phyloP scores from a whole-genome alignment of 2,888 invertebrate genomes.

The Prosopocoilus inquinatus region DNA sequence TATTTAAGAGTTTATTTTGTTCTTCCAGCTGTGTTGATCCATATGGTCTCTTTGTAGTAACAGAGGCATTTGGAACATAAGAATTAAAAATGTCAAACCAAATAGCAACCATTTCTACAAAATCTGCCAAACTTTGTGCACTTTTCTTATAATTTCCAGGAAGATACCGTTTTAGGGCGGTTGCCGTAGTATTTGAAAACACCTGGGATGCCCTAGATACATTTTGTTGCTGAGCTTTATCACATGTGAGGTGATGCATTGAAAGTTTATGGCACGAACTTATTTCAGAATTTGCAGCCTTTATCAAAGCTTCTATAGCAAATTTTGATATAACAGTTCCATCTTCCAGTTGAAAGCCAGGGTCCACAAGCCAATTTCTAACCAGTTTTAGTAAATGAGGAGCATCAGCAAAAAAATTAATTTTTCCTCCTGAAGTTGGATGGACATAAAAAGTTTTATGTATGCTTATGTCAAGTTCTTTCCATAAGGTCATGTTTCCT shows the following conservation, averaged over 20 bases:
- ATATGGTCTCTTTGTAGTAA: conserved; percentile 19
- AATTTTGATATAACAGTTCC: conserved; percentile 5
- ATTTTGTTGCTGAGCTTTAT: conserved; percentile 24
- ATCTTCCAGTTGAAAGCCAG: conserved; percentile 17
- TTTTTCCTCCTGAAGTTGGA: conserved; percentile 16
- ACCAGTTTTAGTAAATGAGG: conserved; percentile 26
- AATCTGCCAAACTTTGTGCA: conserved; percentile 1
- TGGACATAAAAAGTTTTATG: not conserved
- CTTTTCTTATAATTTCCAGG: not conserved
- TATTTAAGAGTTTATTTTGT: conserved; percentile 18
- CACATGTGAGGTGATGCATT: conserved; percentile 22
- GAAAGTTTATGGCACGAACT: conserved; percentile 18
- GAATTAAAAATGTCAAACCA: conserved; percentile 24
- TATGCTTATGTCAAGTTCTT: conserved; percentile 7
- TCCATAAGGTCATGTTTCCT: conserved; percentile 25
- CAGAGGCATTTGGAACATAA: conserved; percentile 10
- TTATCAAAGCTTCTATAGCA: conserved; percentile 2
- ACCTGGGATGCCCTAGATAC: conserved; percentile 27
- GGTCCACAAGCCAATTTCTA: conserved; percentile 27
- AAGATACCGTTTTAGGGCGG: conserved; percentile 3
- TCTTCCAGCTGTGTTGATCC: conserved; percentile 11
- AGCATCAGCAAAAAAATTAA: conserved; percentile 25
- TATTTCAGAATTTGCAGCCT: conserved; percentile 14
- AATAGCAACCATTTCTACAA: conserved; percentile 20
- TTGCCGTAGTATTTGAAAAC: conserved; percentile 19